Conservation (phyloP, 2,888 invertebrate genomes). For the Eupeodes luniger region DNA sequence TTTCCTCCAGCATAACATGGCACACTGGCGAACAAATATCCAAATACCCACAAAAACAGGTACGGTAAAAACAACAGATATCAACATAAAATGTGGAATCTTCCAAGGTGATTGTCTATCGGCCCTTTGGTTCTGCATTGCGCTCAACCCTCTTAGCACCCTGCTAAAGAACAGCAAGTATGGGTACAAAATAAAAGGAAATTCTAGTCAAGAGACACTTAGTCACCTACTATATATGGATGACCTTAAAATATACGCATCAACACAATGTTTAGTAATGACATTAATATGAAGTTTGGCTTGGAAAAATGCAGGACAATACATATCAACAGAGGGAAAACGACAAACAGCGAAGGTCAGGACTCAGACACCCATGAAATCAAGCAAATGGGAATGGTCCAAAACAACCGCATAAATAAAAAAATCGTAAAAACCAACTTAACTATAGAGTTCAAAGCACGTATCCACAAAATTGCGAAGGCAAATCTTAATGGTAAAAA, state of each 20-base stretch:
- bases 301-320: too few species aligned
- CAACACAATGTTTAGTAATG: too few species aligned
- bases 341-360: neutral
- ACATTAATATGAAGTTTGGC: too few species aligned
- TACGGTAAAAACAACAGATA: too few species aligned
- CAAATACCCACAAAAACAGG: too few species aligned
- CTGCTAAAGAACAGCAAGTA: neutral
- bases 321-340: neutral
- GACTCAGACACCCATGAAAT: neutral
- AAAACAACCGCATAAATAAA: slow-evolving; percentile 41
- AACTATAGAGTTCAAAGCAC: slow-evolving; percentile 41
- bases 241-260: neutral
- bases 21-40: neutral
- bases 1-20: neutral
- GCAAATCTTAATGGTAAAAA: slow-evolving; percentile 10
- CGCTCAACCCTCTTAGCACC: neutral
- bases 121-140: neutral
- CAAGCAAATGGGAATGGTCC: slow-evolving; percentile 42
- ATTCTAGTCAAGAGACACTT: neutral
- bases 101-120: too few species aligned
- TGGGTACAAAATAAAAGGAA: neutral
- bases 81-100: too few species aligned
- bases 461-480: too few species aligned
- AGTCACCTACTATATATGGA: neutral
- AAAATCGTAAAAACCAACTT: slow-evolving; percentile 37